Evolutionary conservation across 2,113 vertebrate genomes (phyloP).

Genomic region (Leiothrix lutea): DNA sequence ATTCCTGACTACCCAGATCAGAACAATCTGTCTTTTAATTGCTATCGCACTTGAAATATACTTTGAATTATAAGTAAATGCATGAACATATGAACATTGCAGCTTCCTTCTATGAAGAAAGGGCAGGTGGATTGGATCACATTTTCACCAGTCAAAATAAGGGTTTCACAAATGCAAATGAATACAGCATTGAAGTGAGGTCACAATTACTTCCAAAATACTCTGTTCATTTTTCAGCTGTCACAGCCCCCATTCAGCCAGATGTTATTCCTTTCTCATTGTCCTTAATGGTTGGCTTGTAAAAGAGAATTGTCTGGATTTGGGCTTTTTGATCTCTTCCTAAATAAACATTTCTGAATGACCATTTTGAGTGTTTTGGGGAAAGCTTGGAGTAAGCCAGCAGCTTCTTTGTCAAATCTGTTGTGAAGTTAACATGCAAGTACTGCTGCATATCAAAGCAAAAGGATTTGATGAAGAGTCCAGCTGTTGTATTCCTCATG

Average conservation of each 20-base stretch:
- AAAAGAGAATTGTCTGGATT: not conserved
- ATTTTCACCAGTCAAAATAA: not conserved
- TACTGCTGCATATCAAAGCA: not conserved
- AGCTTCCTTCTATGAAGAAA: not conserved
- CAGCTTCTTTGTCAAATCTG: not conserved
- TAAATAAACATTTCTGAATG: conserved; percentile 11
- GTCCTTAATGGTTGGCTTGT: not conserved
- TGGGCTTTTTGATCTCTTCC: not conserved
- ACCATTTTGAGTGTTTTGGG: not conserved
- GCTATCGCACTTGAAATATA: not conserved
- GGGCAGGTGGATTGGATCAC: not conserved
- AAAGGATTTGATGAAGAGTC: not conserved
- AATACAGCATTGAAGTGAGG: not conserved
- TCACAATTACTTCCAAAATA: not conserved
- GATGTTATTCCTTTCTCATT: not conserved
- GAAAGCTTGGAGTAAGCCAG: not conserved
- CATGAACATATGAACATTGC: not conserved
- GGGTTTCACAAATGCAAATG: not conserved
- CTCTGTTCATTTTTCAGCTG: not conserved
- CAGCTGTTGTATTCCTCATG: not conserved
- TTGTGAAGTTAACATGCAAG: not conserved
- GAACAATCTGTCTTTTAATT: not conserved
- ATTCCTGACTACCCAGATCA: not conserved
- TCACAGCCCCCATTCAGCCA: not conserved
- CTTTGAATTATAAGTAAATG: not conserved